Evolutionary conservation across 2,888 invertebrate genomes (phyloP), one percentile per base, ranked within the genome.

Genomic region (Rhaphigaster nebulosa): DNA sequence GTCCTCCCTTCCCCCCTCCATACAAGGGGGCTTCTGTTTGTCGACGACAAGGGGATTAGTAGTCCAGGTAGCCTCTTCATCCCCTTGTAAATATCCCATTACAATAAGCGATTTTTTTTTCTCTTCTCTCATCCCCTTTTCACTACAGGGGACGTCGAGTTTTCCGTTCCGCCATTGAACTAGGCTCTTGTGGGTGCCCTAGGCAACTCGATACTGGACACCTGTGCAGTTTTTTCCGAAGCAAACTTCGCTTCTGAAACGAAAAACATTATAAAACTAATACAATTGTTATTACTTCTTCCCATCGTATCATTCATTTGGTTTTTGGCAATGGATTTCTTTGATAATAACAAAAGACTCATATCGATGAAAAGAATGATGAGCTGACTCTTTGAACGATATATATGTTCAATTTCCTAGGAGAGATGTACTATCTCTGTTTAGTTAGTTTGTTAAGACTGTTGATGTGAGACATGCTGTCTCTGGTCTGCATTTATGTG

Each of bases 71-170:
- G 54, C 60, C 60, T 88, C 56, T 88, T 88, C 88, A 88, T 88
- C 88, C 88, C 88, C 88, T 88, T 84, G 90, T 90, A 90, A 90
- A 90, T 90, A 90, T 90, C 90, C 90, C 90, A 90, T 90, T 90
- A 90, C 90, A 90, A 90, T 90, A 76, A 90, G 90, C 80, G 84
- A 80, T 90, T 90, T 90, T 89, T 90, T 90, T 90, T 60, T 20
- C 26, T 52, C 70, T 26, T n/a, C 45, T 65, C 60, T n/a, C 84
- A 84, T 84, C 84, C 84, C 84, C 84, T 84, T 84, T 84, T 41
- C 84, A 41, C 84, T 45, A 50, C 45, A 50, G 84, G 84, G 84
- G 84, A 45, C 84, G n/a, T n/a, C 84, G 84, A 84, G 84, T 84
- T 84, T 84, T 84, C 84, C 84, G 84, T 50, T 50, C 84, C 41